Base-by-base conservation (phyloP, 2,888 invertebrate species). In the Campoplex nolae region DNA sequence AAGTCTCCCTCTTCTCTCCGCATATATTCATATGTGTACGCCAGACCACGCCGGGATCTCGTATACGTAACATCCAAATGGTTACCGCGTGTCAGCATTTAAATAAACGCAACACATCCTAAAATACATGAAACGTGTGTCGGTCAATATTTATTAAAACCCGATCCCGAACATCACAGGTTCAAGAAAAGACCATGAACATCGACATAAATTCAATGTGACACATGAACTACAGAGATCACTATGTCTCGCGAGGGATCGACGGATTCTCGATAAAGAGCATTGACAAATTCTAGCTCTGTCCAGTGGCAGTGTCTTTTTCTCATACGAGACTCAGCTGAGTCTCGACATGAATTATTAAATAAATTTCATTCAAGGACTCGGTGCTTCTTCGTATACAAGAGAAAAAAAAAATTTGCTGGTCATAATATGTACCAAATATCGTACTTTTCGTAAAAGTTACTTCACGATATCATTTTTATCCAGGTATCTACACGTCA, bases 261-360 rank as follows among this genome's bases (percentile, higher is more conserved):
- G 13, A 51, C 38, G 38, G 8, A 35, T 74, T 35, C 74, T 38
- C 42, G 38, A 56, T 13, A 38, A 74, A 68, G 42, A 68, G 68
- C n/a, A 68, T 68, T 23, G 68, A 18, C 9, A 68, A 68, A 42
- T 42, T 8, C 13, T 42, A 11, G 13, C 11, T 42, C 42, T n/a
- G 9, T n/a, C 42, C 23, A 32, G 68, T 23, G 18, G 0, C 42
- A 42, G 42, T 32, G 23, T 18, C 38, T n/a, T 38, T 67, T n/a
- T 23, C n/a, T 42, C 9, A 38, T 7, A 38, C 8, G 48, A 16
- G 38, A 67, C 67, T 6, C n/a, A 9, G n/a, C 11, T 23, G 42
- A 68, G 42, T n/a, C 3, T 42, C n/a, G 9, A 68, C 23, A 68
- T 18, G 18, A 42, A 42, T 42, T 38, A 42, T 11, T 42, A 42